Evolutionary conservation across 2,113 vertebrate species (phyloP).

Genomic region (Lethenteron reissneri): DNA sequence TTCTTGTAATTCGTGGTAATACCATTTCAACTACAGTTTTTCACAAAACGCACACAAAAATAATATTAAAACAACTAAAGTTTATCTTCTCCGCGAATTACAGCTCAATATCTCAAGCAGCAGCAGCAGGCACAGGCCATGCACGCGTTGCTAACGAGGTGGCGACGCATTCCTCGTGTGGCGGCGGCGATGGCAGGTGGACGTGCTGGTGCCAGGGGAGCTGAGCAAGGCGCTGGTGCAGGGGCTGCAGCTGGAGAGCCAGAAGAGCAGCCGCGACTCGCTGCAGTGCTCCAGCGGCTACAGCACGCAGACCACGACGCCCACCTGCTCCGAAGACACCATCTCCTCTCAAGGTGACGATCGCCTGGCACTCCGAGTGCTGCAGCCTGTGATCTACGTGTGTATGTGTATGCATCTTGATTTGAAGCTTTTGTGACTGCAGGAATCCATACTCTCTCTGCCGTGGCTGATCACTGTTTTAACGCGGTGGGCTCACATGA

Average conservation of each 20-base stretch:
- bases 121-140: too few species aligned
- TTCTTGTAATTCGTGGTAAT: too few species aligned
- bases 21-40: too few species aligned
- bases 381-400: not conserved
- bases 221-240: constrained; percentile 26
- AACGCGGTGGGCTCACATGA: too few species aligned
- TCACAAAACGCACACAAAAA: too few species aligned
- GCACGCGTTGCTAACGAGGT: too few species aligned
- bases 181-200: not conserved
- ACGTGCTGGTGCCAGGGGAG: constrained; percentile 20
- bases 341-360: constrained; percentile 33
- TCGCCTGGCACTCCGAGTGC: not conserved
- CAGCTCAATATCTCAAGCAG: too few species aligned
- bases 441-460: too few species aligned
- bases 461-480: too few species aligned
- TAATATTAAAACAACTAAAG: too few species aligned
- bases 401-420: not conserved
- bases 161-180: too few species aligned
- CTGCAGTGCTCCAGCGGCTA: constrained; percentile 48
- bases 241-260: constrained; percentile 22
- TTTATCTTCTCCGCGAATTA: too few species aligned
- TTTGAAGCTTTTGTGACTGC: not conserved
- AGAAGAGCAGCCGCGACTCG: constrained; percentile 34
- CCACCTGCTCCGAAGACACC: constrained; percentile 46
- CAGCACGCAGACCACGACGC: constrained; percentile 50